phyloP scores from a whole-genome alignment of 2,888 invertebrate species.

The Heliconius sara region DNA sequence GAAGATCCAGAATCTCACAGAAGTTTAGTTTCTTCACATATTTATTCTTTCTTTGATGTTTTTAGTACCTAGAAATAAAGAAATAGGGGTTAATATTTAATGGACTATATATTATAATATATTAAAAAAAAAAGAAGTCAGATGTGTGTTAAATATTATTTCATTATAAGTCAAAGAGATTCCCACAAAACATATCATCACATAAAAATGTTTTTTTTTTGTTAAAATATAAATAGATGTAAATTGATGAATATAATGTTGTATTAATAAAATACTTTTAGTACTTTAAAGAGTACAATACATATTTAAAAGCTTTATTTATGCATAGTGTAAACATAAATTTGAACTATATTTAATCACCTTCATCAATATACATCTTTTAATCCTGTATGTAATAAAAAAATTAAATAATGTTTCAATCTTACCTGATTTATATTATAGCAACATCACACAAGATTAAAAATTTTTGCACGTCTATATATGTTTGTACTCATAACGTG shows the following conservation, averaged over 20 bases:
- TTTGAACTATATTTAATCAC: not conserved
- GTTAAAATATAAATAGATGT: not conserved
- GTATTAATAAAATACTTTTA: no score
- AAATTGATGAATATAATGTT: not conserved
- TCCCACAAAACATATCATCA: constrained; percentile 27
- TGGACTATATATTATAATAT: not conserved
- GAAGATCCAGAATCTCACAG: no score
- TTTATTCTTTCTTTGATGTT: no score
- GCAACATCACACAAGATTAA: not conserved
- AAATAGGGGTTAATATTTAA: not conserved
- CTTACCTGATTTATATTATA: not conserved
- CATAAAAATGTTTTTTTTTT: not conserved
- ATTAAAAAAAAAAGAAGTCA: not conserved
- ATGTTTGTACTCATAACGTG: no score
- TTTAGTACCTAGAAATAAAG: constrained; percentile 12
- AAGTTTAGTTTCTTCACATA: no score
- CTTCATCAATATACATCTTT: not conserved
- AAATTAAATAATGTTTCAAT: not conserved
- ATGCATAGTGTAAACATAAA: no score
- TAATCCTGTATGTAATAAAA: not conserved
- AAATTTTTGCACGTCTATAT: no score
- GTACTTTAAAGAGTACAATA: no score
- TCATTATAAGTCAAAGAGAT: constrained; percentile 26
- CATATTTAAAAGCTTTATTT: no score
- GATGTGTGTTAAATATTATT: constrained; percentile 19